These are phyloP conservation scores for Styela clava DNA, from an alignment of 23 tunicate genomes.

Conservation along the genomic window DNA sequence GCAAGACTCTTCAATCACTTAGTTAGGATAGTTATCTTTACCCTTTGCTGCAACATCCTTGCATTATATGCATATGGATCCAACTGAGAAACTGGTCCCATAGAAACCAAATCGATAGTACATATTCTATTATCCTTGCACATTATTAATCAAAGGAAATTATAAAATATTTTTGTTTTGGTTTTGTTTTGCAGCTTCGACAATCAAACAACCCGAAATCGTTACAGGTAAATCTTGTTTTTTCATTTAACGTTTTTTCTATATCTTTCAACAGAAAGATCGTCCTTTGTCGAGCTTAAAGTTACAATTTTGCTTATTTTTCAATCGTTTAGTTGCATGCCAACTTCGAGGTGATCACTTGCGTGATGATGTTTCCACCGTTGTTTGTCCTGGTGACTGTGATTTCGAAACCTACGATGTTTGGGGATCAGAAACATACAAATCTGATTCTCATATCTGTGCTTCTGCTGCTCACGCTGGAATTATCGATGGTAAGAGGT, in stretches of 20 bases:
- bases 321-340: constrained; percentile 6
- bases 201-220: constrained; percentile 8
- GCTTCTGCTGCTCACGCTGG: constrained; percentile 28
- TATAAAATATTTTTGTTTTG: too few species aligned
- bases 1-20: too few species aligned
- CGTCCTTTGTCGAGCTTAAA: too few species aligned
- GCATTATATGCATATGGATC: too few species aligned
- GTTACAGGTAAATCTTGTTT: constrained; percentile 19
- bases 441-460: constrained; percentile 24
- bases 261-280: too few species aligned
- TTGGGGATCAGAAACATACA: constrained; percentile 30
- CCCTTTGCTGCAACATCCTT: too few species aligned
- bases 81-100: too few species aligned
- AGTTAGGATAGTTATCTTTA: too few species aligned
- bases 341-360: constrained; percentile 23
- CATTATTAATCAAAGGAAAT: too few species aligned
- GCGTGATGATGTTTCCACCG: constrained; percentile 23
- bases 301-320: background rate
- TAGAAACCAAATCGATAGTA: too few species aligned
- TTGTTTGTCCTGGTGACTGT: constrained; percentile 10
- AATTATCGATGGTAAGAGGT: constrained; percentile 16
- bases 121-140: too few species aligned
- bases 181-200: constrained; percentile 15
- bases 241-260: background rate
- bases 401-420: constrained; percentile 16